Conservation (phyloP, 2,113 vertebrate species). For the Paramormyrops kingsleyae region DNA sequence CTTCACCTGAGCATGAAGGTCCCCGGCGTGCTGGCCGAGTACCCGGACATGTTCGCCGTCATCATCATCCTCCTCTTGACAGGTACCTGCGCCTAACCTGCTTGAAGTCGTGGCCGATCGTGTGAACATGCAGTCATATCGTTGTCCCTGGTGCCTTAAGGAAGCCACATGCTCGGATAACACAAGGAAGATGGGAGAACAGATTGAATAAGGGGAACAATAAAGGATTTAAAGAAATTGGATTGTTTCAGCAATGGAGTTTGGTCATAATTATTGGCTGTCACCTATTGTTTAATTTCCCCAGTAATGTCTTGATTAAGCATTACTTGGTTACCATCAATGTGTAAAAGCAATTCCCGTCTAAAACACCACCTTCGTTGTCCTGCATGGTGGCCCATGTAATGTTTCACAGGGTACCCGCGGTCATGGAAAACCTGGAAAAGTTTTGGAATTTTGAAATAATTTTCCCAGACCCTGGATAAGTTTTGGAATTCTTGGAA, state of each 20-base stretch:
- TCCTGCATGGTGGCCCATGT: neutral
- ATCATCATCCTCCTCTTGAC: conserved; percentile 82
- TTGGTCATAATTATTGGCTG: neutral
- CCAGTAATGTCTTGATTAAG: neutral
- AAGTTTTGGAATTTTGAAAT: too few relatives aligned
- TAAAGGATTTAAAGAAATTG: neutral
- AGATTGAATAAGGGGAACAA: neutral
- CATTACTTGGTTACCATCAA: neutral
- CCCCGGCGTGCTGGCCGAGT: conserved; percentile 76
- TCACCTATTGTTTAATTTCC: neutral
- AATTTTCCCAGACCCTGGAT: too few relatives aligned
- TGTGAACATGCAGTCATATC: neutral
- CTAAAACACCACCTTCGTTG: neutral
- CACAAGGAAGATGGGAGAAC: neutral
- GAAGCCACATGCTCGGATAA: neutral
- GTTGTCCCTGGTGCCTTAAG: neutral
- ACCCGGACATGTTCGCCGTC: conserved; percentile 87
- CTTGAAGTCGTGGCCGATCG: neutral
- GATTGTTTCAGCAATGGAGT: neutral
- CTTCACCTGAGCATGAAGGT: conserved; percentile 70
- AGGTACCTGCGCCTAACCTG: conserved; percentile 49
- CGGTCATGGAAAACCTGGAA: too few relatives aligned
- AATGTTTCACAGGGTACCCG: neutral
- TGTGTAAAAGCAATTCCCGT: neutral
- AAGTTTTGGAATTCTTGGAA: too few relatives aligned